These are phyloP conservation scores for Trichonephila clavata DNA, from an alignment of 1,140 invertebrate genomes.

Conservation along the genomic window DNA sequence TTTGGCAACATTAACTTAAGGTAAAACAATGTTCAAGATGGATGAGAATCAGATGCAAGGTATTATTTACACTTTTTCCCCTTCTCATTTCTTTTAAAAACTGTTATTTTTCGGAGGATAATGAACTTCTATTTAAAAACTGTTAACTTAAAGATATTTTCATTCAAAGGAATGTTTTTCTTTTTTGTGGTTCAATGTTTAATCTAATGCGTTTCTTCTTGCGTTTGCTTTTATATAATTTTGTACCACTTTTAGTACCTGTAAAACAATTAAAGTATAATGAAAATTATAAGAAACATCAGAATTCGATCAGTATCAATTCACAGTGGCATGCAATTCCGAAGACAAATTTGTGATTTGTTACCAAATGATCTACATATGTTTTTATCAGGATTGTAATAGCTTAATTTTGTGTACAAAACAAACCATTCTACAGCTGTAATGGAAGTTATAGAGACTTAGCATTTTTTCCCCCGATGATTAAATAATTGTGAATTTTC, in stretches of 20 bases:
- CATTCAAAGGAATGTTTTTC: background rate
- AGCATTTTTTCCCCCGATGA: too few species aligned
- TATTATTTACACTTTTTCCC: constrained; percentile 14
- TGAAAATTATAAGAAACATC: background rate
- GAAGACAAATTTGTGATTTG: background rate
- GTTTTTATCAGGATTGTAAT: background rate
- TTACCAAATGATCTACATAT: background rate
- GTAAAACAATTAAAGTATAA: background rate
- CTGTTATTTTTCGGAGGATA: background rate
- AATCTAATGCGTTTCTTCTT: background rate
- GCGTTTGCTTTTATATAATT: background rate
- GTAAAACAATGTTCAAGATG: constrained; percentile 65
- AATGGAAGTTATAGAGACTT: too few species aligned
- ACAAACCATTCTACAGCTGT: too few species aligned
- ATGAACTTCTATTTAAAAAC: background rate
- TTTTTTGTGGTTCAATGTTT: background rate
- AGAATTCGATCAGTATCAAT: background rate
- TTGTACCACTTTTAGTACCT: background rate
- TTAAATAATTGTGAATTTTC: too few species aligned
- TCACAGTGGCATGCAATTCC: background rate
- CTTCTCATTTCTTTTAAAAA: background rate
- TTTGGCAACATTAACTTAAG: constrained; percentile 47
- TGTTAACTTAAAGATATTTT: background rate
- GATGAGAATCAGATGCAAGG: constrained; percentile 73
- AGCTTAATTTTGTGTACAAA: background rate